Evolutionary conservation across 2,113 vertebrate genomes (phyloP).

Genomic region (Diphyllodes magnificus): DNA sequence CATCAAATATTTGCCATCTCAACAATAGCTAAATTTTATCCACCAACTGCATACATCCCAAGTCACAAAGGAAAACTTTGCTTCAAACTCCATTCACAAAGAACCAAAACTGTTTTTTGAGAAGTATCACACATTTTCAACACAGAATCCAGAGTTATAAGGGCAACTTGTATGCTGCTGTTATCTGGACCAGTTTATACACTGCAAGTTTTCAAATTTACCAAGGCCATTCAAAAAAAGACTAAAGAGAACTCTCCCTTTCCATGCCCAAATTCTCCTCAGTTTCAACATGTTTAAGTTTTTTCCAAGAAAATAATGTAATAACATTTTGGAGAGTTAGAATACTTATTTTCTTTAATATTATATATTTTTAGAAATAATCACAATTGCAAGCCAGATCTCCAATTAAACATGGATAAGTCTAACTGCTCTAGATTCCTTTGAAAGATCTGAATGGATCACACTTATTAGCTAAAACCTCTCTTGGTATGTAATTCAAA

Average conservation of each 20-base stretch:
- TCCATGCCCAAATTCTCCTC: accelerated
- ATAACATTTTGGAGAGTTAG: neutral
- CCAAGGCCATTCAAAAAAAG: neutral
- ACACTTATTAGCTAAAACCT: neutral
- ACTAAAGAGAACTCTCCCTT: neutral
- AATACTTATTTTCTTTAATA: neutral
- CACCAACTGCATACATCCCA: neutral
- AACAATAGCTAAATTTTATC: neutral
- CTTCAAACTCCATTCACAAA: neutral
- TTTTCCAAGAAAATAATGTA: neutral
- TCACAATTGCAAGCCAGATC: neutral
- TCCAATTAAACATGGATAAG: neutral
- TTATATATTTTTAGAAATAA: neutral
- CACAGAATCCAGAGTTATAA: neutral
- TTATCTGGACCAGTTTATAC: neutral
- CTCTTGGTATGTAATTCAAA: neutral
- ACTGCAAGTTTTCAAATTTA: neutral
- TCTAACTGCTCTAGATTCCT: neutral
- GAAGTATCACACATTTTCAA: neutral
- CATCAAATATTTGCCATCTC: neutral
- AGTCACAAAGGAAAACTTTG: neutral
- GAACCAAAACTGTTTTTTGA: neutral
- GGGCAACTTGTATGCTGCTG: neutral
- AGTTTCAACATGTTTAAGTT: neutral
- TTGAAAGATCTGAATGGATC: neutral